A percentile compares a stretch with the other conserved stretches of the same genome.
phyloP scores from a whole-genome alignment of 2,888 invertebrate genomes.

The Tineola bisselliella region DNA sequence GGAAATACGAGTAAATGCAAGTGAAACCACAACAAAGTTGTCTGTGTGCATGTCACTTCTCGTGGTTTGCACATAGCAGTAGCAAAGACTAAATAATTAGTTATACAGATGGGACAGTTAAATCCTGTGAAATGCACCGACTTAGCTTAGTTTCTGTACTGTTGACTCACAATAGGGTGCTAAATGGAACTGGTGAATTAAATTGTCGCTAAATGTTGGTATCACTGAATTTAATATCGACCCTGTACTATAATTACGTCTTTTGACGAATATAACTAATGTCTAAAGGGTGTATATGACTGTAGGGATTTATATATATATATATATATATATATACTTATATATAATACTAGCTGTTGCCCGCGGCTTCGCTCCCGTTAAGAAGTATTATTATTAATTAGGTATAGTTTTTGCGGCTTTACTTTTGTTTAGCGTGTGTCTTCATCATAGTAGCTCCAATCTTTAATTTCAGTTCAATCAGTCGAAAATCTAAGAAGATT shows the following conservation, averaged over 20 bases:
- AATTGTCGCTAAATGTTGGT: not conserved
- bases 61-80: not conserved
- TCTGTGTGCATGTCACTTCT: not conserved
- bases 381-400: no score
- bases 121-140: conserved; percentile 4
- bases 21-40: not conserved
- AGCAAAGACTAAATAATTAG: conserved; percentile 4
- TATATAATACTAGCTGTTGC: no score
- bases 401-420: no score
- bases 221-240: not conserved
- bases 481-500: no score
- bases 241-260: not conserved
- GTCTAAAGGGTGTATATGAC: no score
- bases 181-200: not conserved
- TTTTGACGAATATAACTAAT: not conserved
- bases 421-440: no score
- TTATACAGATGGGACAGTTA: conserved; percentile 8
- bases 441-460: no score
- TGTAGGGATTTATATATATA: no score
- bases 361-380: no score
- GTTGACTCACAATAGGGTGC: not conserved
- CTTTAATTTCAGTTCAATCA: no score
- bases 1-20: not conserved
- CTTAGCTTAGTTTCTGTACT: not conserved
- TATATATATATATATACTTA: no score